phyloP scores from a whole-genome alignment of 2,888 invertebrate genomes.

The Heliconius ismenius region DNA sequence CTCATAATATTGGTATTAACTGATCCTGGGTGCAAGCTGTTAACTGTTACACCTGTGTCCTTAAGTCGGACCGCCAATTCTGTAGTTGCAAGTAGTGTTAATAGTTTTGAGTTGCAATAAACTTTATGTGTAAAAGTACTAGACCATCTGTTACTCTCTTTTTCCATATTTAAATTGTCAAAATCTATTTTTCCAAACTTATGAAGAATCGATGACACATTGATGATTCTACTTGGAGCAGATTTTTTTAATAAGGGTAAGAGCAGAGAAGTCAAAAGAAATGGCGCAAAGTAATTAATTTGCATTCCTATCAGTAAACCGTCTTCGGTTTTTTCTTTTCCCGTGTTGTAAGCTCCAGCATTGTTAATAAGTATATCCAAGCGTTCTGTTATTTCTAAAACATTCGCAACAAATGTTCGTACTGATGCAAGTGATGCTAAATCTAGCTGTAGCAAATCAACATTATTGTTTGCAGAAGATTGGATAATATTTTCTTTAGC shows the following conservation, averaged over 20 bases:
- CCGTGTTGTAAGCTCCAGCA: slow-evolving; percentile 72
- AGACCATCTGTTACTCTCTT: slow-evolving; percentile 29
- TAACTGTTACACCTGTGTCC: slow-evolving; percentile 87
- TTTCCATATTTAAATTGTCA: slow-evolving; percentile 42
- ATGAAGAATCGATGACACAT: slow-evolving; percentile 57
- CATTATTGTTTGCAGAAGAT: slow-evolving; percentile 50
- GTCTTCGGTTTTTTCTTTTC: slow-evolving; percentile 77
- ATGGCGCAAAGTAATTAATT: slow-evolving; percentile 83
- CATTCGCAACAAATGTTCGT: slow-evolving; percentile 80
- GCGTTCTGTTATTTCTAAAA: slow-evolving; percentile 68
- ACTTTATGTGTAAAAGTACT: slow-evolving; percentile 14
- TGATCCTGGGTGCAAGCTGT: slow-evolving; percentile 91
- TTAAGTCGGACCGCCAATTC: slow-evolving; percentile 86
- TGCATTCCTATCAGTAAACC: slow-evolving; percentile 83
- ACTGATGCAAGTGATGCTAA: slow-evolving; percentile 77
- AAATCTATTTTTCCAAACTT: slow-evolving; percentile 49
- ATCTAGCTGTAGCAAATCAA: slow-evolving; percentile 67
- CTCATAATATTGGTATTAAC: slow-evolving; percentile 85
- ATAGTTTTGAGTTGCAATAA: slow-evolving; percentile 77
- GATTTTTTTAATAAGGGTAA: slow-evolving; percentile 60
- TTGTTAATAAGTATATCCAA: slow-evolving; percentile 83
- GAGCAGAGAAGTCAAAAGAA: slow-evolving; percentile 84
- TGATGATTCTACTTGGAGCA: slow-evolving; percentile 57
- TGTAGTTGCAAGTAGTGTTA: slow-evolving; percentile 76
- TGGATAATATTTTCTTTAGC: slow-evolving; percentile 57